Evolutionary conservation across 64 coral and sea anemone genomes (phyloP).

Genomic region (Porites australiensis): DNA sequence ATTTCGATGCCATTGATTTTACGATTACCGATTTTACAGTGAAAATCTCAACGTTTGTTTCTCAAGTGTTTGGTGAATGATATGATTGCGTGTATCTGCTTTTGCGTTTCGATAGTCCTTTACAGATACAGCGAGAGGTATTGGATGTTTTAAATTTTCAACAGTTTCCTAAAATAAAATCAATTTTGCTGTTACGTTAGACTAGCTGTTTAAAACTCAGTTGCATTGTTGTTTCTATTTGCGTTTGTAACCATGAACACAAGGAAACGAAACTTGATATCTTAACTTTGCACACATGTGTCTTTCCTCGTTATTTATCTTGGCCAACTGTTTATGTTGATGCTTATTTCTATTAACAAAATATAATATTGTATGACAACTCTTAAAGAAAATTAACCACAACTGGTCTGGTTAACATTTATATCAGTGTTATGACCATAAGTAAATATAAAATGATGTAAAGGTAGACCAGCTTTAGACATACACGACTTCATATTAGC

Average conservation of each 20-base stretch:
- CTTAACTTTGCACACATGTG: not conserved
- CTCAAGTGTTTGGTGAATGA: not conserved
- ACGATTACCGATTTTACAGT: not conserved
- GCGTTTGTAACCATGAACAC: slow-evolving; percentile 56
- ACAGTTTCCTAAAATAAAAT: not conserved
- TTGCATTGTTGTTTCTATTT: slow-evolving; percentile 9
- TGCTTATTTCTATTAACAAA: not conserved
- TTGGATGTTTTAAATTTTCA: not conserved
- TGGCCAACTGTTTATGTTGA: not conserved
- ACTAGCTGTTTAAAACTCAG: not conserved
- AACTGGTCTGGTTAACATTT: not conserved
- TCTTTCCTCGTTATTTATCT: not conserved
- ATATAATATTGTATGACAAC: not conserved
- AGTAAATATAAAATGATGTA: no score
- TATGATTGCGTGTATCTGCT: not conserved
- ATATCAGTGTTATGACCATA: not conserved
- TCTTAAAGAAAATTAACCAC: not conserved
- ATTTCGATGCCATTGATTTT: no score
- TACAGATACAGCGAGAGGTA: not conserved
- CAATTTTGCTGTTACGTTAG: slow-evolving; percentile 21
- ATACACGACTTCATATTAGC: no score
- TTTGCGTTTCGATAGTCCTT: not conserved
- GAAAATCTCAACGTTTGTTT: slow-evolving; percentile 15
- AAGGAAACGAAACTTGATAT: slow-evolving; percentile 35
- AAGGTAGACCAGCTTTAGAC: no score